phyloP scores from a whole-genome alignment of 2,888 invertebrate genomes.

The Plutella xylostella region DNA sequence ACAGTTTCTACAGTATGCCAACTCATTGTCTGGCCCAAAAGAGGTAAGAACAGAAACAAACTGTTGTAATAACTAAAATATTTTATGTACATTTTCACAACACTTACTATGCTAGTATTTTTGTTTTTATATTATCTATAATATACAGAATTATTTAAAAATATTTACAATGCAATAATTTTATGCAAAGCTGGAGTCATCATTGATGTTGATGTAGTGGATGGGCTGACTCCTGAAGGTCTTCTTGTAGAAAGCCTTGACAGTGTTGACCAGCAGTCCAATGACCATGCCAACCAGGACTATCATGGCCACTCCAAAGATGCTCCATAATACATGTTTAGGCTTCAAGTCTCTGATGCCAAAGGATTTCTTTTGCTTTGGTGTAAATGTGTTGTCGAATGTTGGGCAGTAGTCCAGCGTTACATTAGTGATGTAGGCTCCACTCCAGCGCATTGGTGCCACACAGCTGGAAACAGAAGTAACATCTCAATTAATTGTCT shows the following conservation, averaged over 20 bases:
- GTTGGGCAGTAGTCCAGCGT: slow-evolving; percentile 48
- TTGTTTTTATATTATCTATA: slow-evolving; percentile 7
- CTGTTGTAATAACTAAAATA: not conserved
- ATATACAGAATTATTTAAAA: slow-evolving; percentile 10
- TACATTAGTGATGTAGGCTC: slow-evolving; percentile 50
- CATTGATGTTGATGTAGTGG: slow-evolving; percentile 46
- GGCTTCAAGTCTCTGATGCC: slow-evolving; percentile 41
- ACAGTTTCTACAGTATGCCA: slow-evolving; percentile 80
- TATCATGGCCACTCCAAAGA: slow-evolving; percentile 48
- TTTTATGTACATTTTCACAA: not conserved
- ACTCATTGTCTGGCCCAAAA: slow-evolving; percentile 73
- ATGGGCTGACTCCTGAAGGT: slow-evolving; percentile 45
- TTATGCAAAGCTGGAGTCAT: slow-evolving; percentile 47
- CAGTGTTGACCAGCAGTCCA: slow-evolving; percentile 45
- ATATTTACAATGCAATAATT: slow-evolving; percentile 15
- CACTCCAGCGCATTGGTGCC: slow-evolving; percentile 52
- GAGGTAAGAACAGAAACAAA: slow-evolving; percentile 77
- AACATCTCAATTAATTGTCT: not conserved
- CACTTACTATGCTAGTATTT: not conserved
- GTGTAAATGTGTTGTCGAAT: slow-evolving; percentile 39
- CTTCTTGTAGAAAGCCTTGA: slow-evolving; percentile 43
- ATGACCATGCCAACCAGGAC: slow-evolving; percentile 47
- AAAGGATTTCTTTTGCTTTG: slow-evolving; percentile 31
- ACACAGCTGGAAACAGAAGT: slow-evolving; percentile 47
- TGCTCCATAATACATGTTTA: slow-evolving; percentile 56